Conservation (phyloP, 1,140 invertebrate species). For the Monochamus saltuarius region DNA sequence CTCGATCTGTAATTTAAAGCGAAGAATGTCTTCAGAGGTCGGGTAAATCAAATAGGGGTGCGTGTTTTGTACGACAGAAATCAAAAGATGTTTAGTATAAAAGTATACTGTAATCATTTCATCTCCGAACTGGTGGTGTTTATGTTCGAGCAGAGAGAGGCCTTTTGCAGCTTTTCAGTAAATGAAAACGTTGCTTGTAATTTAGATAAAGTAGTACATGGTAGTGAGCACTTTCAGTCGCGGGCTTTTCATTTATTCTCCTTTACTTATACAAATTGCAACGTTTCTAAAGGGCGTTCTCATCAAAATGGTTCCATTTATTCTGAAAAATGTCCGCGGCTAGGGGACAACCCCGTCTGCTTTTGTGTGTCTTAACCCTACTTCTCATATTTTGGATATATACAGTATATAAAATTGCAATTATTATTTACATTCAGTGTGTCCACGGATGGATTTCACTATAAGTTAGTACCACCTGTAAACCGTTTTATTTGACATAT, state of each 20-base stretch:
- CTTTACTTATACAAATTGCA: slow-evolving; percentile 32
- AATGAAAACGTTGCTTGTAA: slow-evolving; percentile 30
- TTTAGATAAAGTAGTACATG: slow-evolving; percentile 31
- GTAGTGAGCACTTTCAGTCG: slow-evolving; percentile 9
- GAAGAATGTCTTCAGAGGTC: no score
- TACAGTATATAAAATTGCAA: no score
- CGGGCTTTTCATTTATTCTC: slow-evolving; percentile 17
- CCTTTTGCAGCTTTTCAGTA: slow-evolving; percentile 28
- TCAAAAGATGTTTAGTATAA: slow-evolving; percentile 25
- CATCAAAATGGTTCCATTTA: background rate
- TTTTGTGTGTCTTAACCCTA: no score
- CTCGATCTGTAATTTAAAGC: no score
- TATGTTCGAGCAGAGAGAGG: slow-evolving; percentile 25
- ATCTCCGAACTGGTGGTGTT: slow-evolving; percentile 25
- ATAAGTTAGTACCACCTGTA: no score
- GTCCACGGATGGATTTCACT: no score
- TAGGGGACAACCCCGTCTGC: no score
- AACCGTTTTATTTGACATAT: no score
- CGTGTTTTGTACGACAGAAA: slow-evolving; percentile 16
- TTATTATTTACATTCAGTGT: no score
- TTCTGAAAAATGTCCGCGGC: no score
- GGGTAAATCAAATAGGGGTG: no score
- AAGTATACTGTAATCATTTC: slow-evolving; percentile 23
- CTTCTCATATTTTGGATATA: no score
- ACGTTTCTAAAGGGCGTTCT: slow-evolving; percentile 15